Conservation (phyloP, 30 jellyfish, hydroid and myxozoan genomes). For the Haliclystus octoradiatus region DNA sequence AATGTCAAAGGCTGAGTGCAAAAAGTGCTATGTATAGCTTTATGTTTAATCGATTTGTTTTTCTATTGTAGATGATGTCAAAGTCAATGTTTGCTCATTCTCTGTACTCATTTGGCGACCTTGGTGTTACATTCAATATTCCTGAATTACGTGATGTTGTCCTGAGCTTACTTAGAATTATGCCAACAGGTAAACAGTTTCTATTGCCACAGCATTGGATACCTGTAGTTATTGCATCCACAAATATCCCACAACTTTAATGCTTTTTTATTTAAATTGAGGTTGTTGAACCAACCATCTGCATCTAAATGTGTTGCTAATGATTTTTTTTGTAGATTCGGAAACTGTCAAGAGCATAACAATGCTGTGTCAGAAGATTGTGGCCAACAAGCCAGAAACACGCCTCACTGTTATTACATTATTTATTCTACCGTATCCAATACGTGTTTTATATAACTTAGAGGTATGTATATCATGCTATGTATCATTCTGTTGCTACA, state of each 20-base stretch:
- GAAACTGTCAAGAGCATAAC: slow-evolving; percentile 62
- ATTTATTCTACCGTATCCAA: slow-evolving; percentile 59
- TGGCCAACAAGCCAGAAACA: slow-evolving; percentile 40
- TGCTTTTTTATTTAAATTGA: too few species aligned
- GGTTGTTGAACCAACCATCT: too few species aligned
- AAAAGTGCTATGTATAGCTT: too few species aligned
- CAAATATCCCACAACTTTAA: too few species aligned
- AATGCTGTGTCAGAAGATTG: slow-evolving; percentile 64
- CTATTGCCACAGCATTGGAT: too few species aligned
- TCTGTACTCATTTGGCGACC: slow-evolving; percentile 64
- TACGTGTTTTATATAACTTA: slow-evolving; percentile 64
- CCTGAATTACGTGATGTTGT: slow-evolving; percentile 76
- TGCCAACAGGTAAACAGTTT: slow-evolving; percentile 72
- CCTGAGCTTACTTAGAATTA: slow-evolving; percentile 61
- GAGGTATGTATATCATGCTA: slow-evolving; percentile 42
- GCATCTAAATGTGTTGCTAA: too few species aligned
- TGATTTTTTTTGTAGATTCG: slow-evolving; percentile 51
- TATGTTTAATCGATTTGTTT: background rate
- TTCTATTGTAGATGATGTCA: slow-evolving; percentile 52
- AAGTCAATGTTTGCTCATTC: slow-evolving; percentile 63
- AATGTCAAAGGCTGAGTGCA: too few species aligned
- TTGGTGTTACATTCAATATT: slow-evolving; percentile 55
- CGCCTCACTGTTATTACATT: slow-evolving; percentile 26
- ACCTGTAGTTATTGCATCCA: too few species aligned
- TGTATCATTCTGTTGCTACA: too few species aligned